A percentile compares a stretch with the other conserved stretches of the same genome.
These are phyloP conservation scores for Tupiocoris notatus DNA, from an alignment of 2,888 invertebrate species.

Conservation along the genomic window DNA sequence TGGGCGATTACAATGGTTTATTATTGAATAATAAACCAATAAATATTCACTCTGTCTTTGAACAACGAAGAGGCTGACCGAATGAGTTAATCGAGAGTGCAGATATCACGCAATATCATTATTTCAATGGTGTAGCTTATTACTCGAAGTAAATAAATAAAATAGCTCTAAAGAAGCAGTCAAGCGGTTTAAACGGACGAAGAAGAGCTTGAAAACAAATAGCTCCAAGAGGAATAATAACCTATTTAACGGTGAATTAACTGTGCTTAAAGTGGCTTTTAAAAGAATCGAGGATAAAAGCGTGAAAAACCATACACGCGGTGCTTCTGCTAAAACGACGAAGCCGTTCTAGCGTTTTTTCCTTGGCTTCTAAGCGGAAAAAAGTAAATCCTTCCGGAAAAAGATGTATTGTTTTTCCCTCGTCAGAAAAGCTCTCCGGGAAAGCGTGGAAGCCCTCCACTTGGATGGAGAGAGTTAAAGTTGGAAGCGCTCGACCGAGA, in stretches of 20 bases:
- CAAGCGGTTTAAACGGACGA: too few species aligned
- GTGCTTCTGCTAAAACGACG: background rate
- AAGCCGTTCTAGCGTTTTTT: background rate
- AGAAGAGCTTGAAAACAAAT: slow-evolving; percentile 25
- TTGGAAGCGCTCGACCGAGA: background rate
- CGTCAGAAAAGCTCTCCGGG: background rate
- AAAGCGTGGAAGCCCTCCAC: background rate
- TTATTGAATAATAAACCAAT: too few species aligned
- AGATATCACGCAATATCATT: too few species aligned
- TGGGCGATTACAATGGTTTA: too few species aligned
- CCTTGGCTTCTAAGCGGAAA: background rate
- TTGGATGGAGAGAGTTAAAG: background rate
- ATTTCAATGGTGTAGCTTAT: too few species aligned
- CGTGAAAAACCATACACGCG: background rate
- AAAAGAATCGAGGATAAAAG: background rate
- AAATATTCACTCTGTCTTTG: too few species aligned
- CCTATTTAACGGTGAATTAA: slow-evolving; percentile 38
- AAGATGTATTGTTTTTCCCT: slow-evolving; percentile 31
- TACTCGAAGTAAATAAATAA: too few species aligned
- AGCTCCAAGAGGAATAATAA: slow-evolving; percentile 35
- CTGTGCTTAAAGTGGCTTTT: slow-evolving; percentile 39
- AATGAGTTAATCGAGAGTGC: too few species aligned
- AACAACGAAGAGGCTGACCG: too few species aligned
- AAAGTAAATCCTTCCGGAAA: slow-evolving; percentile 32
- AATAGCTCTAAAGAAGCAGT: too few species aligned